Base-by-base conservation (phyloP, 2,113 vertebrate genomes). In the Colistium nudipinnis region DNA sequence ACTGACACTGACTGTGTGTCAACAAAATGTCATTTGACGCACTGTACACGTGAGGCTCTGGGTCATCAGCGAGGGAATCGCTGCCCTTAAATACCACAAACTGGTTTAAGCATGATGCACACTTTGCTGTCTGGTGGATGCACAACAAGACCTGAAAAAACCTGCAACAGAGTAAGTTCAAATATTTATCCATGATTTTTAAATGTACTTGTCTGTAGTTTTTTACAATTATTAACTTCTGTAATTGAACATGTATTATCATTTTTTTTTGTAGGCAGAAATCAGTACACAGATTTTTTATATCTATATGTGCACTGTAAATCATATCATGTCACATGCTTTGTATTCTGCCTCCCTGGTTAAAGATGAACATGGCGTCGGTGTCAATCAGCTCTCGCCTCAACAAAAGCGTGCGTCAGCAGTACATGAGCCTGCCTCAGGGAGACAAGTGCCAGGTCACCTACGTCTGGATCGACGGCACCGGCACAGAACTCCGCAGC, bases 401-500 rank as follows among this genome's bases (percentile, higher is more conserved):
- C 6, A 80, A 67, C 74, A 91, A 89, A 73, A 5, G 12, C 0
- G 74, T 86, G 7, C 64, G 82, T 62, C 93, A 94, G 70, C 90
- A 94, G 70, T 95, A 95, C 80, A 79, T 94, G 91, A 87, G 11
- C 60, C 84, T 87, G 82, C 91, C 85, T 53, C 94, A 95, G 72
- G 91, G 90, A 0, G 74, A 55, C 0, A 64, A 48, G 59, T 93
- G 91, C 11, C 90, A 92, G 89, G 92, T 93, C 57, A 95, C 94
- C 11, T 95, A 95, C 27, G 87, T 95, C 16, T 95, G 94, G 95
- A 90, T 95, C 6, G 95, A 95, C 0, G 94, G 94, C 48, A 93
- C 84, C 0, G 94, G 95, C 0, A 91, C 92, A 54, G 89, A 88
- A 0, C 90, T 95, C 12, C 93, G 92, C 72, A 94, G 92, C 79